Evolutionary conservation across 37 sponge, comb jelly and placozoan species (phyloP), one percentile per base, ranked within the genome.

Genomic region (Aplysina aerophoba): DNA sequence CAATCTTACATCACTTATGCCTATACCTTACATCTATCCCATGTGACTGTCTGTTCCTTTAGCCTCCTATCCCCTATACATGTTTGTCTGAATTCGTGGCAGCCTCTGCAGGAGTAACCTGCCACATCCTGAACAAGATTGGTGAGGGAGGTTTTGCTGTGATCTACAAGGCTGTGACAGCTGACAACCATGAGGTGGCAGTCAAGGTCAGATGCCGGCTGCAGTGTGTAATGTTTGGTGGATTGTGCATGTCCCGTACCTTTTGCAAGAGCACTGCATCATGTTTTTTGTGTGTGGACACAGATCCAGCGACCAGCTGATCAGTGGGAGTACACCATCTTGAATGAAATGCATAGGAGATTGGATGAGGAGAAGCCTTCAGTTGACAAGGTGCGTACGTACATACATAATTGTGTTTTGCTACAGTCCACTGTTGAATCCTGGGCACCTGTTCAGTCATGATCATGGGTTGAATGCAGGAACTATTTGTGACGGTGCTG

Each of bases 401-500:
- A 44, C 8, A 8, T 44, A 44, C 50, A 44, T 44, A 8, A 44
- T 3, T 44, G 8, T 44, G 50, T 44, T 11, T n/a, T n/a, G n/a
- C n/a, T n/a, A n/a, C n/a, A n/a, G n/a, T n/a, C n/a, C n/a, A 44
- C 50, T 44, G 8, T 3, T 44, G 50, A 44, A 44, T 44, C 50
- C 8, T 44, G 50, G 8, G 8, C 8, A 44, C 3, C 8, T 8
- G 50, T 44, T 8, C 50, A 3, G 3, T 44, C 50, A 44, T 44
- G 50, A 71, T 71, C 13, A 4, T 75, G n/a, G 15, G 22, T 53
- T 75, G 15, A 25, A 16, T 75, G 78, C 40, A 75, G 78, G 78
- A 75, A 4, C 8, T 75, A 24, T 75, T 75, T 75, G 78, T 75
- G 78, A 24, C 39, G 2, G 20, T 75, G 25, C 1, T 75, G 22